Conservation (phyloP, 2,113 vertebrate species). For the Ailurus styani region DNA sequence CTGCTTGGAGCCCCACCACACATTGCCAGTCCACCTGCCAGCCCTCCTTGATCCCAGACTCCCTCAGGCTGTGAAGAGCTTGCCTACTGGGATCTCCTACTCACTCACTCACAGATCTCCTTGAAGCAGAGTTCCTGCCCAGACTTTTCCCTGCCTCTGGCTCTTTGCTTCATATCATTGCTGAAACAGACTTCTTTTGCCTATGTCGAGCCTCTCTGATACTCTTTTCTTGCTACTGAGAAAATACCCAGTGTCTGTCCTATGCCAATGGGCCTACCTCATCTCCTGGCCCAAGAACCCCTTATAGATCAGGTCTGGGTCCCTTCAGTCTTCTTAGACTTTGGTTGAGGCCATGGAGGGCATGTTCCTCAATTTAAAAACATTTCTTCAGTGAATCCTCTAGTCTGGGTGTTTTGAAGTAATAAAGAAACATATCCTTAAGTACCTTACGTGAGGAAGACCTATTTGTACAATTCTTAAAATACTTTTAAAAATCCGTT, state of each 20-base stretch:
- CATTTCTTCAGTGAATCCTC: background rate
- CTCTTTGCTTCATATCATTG: background rate
- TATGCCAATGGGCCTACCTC: background rate
- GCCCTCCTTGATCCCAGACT: background rate
- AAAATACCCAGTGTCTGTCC: background rate
- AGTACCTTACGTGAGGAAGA: background rate
- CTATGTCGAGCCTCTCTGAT: background rate
- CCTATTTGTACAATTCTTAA: background rate
- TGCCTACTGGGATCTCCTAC: background rate
- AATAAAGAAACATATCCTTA: background rate
- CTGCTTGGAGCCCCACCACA: background rate
- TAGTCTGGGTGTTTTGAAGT: background rate
- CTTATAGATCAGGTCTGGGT: background rate
- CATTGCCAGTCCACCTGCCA: background rate
- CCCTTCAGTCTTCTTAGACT: background rate
- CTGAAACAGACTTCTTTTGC: background rate
- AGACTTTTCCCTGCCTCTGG: background rate
- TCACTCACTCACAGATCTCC: background rate
- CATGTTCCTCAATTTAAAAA: background rate
- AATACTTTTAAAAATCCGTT: background rate
- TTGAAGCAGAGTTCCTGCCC: background rate
- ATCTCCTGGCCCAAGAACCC: background rate
- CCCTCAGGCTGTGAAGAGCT: background rate
- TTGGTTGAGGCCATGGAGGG: background rate
- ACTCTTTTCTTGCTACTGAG: background rate